Conservation (phyloP, 2,888 invertebrate genomes). For the Nebria brevicollis region DNA sequence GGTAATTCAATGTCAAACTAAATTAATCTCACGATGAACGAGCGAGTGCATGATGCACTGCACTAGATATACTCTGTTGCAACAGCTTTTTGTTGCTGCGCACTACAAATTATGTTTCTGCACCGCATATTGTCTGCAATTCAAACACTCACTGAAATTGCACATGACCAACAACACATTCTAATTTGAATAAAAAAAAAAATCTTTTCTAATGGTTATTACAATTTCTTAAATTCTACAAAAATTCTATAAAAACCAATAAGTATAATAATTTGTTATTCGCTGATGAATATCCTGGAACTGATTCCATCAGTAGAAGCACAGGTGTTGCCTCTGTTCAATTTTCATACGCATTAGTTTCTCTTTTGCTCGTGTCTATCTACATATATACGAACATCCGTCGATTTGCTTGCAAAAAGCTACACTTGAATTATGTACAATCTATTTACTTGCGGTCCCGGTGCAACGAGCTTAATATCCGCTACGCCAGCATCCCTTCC, state of each 20-base stretch:
- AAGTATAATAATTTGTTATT: no score
- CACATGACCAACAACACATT: no score
- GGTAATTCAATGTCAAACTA: constrained; percentile 45
- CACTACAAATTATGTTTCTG: no score
- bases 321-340: not conserved
- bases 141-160: no score
- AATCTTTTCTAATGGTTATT: no score
- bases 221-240: no score
- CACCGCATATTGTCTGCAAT: no score
- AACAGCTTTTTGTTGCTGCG: no score
- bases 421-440: not conserved
- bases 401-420: not conserved
- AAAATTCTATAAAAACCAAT: no score
- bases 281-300: not conserved
- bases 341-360: not conserved
- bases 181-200: no score
- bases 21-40: constrained; percentile 37
- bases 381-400: not conserved
- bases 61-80: not conserved
- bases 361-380: not conserved
- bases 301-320: not conserved
- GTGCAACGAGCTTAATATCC: not conserved
- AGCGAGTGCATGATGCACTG: not conserved
- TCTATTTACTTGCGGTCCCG: constrained; percentile 1
- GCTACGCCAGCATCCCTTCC: not conserved